These are phyloP conservation scores for Hermetia illucens DNA, from an alignment of 1,140 invertebrate genomes.

Conservation along the genomic window DNA sequence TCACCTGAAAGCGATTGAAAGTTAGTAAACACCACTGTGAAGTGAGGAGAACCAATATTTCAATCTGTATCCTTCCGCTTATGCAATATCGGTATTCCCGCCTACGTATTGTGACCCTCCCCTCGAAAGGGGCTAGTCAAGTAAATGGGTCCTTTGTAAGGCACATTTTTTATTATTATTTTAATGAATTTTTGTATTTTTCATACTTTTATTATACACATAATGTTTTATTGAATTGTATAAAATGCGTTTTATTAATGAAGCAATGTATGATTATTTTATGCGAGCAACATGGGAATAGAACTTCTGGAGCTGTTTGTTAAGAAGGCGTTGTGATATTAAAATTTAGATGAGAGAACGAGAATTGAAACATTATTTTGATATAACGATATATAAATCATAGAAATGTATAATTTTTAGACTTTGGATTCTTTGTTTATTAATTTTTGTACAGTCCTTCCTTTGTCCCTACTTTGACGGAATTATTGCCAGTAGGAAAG, in stretches of 20 bases:
- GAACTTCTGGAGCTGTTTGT: background rate
- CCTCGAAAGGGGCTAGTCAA: background rate
- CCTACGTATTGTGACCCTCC: no score
- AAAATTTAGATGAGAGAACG: background rate
- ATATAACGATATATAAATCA: no score
- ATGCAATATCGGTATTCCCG: no score
- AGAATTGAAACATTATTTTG: background rate
- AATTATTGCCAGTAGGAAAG: no score
- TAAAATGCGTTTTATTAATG: background rate
- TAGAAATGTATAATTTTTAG: no score
- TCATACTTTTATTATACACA: no score
- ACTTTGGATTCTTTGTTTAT: no score
- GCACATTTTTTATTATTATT: background rate
- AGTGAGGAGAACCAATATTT: background rate
- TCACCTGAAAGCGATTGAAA: constrained; percentile 10
- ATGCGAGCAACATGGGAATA: background rate
- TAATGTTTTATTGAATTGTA: background rate
- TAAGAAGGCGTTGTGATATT: constrained; percentile 9
- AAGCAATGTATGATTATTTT: background rate
- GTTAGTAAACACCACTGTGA: background rate
- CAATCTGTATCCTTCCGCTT: background rate
- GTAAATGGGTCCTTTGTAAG: background rate
- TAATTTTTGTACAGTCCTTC: no score
- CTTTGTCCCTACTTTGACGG: no score
- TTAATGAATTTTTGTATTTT: background rate